Evolutionary conservation across 1,140 invertebrate genomes (phyloP), one percentile per base, ranked within the genome.

Genomic region (Piezodorus guildinii): DNA sequence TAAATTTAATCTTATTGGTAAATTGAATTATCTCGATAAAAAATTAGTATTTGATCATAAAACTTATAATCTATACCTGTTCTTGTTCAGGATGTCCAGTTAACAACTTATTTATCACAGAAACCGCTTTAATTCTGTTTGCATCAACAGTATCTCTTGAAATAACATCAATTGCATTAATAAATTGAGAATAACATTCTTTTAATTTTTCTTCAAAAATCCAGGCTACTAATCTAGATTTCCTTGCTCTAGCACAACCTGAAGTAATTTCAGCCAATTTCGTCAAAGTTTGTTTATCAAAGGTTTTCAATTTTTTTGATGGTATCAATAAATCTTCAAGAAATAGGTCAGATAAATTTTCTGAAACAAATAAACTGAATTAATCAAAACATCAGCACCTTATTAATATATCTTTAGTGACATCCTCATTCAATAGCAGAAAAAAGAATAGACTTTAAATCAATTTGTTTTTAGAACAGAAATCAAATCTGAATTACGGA

Each of bases 41-140:
- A n/a, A n/a, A n/a, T n/a, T n/a, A n/a, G n/a, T n/a, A n/a, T n/a
- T n/a, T n/a, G n/a, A n/a, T n/a, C n/a, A n/a, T n/a, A n/a, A n/a
- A n/a, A n/a, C n/a, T 39, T 10, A 4, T 39, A 10, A 39, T 4
- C 8, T 14, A 30, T 3, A 87, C 84, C 74, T 87, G 82, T 75
- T 98, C 94, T 74, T 93, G 87, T 74, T 97, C 94, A 0, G 91
- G 83, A 73, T 93, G 90, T 60, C 81, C 82, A 60, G 83, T 81
- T 15, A 99, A 74, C 10, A 98, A 73, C 68, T 90, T 85, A 46
- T 84, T 85, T 74, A 96, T 83, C 0, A 83, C 77, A 68, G 81
- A 79, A 67, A 96, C 83, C 1, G 87, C 86, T 72, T 90, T 88
- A 70, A 88, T 86, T 72, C 91, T 90, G 69, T 90, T 89, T 2